A percentile compares a stretch with the other conserved stretches of the same genome.
Conservation (phyloP, 2,113 vertebrate species). For the Sardina pilchardus region DNA sequence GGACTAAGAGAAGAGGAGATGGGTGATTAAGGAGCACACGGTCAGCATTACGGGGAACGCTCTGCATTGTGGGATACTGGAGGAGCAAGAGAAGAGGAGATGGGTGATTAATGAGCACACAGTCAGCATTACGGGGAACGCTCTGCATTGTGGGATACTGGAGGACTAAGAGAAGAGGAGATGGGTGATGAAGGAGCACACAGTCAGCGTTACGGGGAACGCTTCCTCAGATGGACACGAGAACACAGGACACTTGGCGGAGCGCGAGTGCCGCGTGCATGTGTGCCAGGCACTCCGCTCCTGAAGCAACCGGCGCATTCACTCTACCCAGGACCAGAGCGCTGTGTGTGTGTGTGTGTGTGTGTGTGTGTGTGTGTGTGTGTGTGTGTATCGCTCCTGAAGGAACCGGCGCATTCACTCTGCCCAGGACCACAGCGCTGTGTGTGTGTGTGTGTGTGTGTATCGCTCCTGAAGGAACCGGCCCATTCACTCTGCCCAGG, state of each 20-base stretch:
- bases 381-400: too few relatives aligned
- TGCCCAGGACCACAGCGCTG: too few relatives aligned
- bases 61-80: conserved; percentile 86
- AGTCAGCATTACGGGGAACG: conserved; percentile 6
- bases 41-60: conserved; percentile 37
- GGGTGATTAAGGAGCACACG: conserved; percentile 19
- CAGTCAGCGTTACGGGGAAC: background rate
- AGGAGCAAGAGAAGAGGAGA: conserved; percentile 39
- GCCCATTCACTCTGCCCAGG: too few relatives aligned
- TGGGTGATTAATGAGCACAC: conserved; percentile 19
- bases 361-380: too few relatives aligned
- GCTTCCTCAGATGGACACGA: background rate
- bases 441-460: too few relatives aligned
- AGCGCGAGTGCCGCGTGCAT: background rate
- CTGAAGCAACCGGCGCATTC: conserved; percentile 39
- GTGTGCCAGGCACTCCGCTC: conserved; percentile 28
- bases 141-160: conserved; percentile 87
- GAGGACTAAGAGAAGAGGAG: conserved; percentile 41
- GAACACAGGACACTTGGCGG: conserved; percentile 8
- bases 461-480: too few relatives aligned
- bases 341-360: too few relatives aligned
- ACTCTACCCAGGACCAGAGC: conserved; percentile 27
- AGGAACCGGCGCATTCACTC: too few relatives aligned
- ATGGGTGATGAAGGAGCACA: conserved; percentile 21
- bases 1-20: conserved; percentile 35